Evolutionary conservation across 2,113 vertebrate species (phyloP).

Genomic region (Speoplatyrhinus poulsoni): DNA sequence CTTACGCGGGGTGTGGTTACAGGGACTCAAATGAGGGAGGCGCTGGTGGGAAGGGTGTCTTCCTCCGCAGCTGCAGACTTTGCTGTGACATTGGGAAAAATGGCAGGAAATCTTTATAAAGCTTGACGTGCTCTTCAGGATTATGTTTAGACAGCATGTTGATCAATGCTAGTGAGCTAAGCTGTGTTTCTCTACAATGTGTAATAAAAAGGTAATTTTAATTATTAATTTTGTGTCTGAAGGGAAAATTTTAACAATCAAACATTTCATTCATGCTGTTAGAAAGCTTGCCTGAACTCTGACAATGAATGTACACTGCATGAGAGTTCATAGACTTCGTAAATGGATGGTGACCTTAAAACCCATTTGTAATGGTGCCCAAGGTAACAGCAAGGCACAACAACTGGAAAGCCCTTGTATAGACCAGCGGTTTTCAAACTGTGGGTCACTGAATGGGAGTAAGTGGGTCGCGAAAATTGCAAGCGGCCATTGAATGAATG

Average conservation of each 20-base stretch:
- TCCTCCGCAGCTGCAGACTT: not conserved
- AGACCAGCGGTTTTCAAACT: slow-evolving; percentile 2
- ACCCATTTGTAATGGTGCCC: slow-evolving; percentile 19
- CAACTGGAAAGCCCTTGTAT: slow-evolving; percentile 32
- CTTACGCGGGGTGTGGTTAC: slow-evolving; percentile 53
- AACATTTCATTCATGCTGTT: not conserved
- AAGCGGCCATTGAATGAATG: too few relatives aligned
- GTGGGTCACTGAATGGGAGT: too few relatives aligned
- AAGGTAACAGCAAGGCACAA: slow-evolving; percentile 31
- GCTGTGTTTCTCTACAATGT: not conserved
- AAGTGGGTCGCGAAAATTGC: too few relatives aligned
- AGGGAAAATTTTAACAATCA: not conserved
- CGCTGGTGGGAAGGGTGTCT: slow-evolving; percentile 61
- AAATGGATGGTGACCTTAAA: slow-evolving; percentile 32
- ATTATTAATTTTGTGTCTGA: not conserved
- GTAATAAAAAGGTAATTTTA: not conserved
- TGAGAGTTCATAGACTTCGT: slow-evolving; percentile 5
- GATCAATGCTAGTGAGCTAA: slow-evolving; percentile 2
- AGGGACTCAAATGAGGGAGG: slow-evolving; percentile 52
- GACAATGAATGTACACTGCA: slow-evolving; percentile 20
- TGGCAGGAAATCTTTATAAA: not conserved
- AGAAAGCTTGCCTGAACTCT: not conserved
- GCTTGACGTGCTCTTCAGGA: slow-evolving; percentile 19
- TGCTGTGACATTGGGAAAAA: slow-evolving; percentile 29
- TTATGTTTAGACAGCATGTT: slow-evolving; percentile 7